These are phyloP conservation scores for Limonius californicus DNA, from an alignment of 1,140 invertebrate genomes.

Conservation along the genomic window DNA sequence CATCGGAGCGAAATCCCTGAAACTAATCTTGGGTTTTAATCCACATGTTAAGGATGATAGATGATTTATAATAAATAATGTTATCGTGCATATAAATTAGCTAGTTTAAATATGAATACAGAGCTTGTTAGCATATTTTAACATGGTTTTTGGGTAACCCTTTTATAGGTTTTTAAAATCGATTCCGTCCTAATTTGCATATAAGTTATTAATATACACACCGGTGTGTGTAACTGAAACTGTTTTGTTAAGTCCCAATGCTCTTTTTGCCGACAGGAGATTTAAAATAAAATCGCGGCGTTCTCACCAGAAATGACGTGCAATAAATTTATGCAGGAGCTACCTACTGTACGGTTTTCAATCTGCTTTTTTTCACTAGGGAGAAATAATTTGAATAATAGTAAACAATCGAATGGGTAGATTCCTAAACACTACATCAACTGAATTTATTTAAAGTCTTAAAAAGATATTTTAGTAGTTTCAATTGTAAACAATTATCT, in stretches of 20 bases:
- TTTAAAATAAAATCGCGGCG: too few species aligned
- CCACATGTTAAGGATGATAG: conserved; percentile 7
- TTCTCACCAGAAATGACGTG: too few species aligned
- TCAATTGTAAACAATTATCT: too few species aligned
- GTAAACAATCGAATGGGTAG: too few species aligned
- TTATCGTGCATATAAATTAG: conserved; percentile 15
- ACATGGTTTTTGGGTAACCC: conserved; percentile 12
- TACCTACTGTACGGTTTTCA: too few species aligned
- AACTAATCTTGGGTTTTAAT: not conserved
- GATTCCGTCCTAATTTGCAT: conserved; percentile 1
- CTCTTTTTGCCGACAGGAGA: too few species aligned
- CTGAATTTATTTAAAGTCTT: too few species aligned
- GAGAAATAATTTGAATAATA: too few species aligned
- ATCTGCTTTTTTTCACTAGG: too few species aligned
- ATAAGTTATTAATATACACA: not conserved
- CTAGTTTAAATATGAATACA: conserved; percentile 9
- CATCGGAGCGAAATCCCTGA: not conserved
- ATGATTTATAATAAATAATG: conserved; percentile 9
- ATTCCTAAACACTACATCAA: too few species aligned
- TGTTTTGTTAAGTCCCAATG: not conserved
- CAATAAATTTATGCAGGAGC: too few species aligned
- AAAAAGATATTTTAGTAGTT: too few species aligned
- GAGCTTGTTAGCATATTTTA: conserved; percentile 11
- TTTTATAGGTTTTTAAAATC: conserved; percentile 9
- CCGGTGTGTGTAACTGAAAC: not conserved